Evolutionary conservation across 2,797 vertebrate species (phyloP).

Genomic region (Phataginus tricuspis): DNA sequence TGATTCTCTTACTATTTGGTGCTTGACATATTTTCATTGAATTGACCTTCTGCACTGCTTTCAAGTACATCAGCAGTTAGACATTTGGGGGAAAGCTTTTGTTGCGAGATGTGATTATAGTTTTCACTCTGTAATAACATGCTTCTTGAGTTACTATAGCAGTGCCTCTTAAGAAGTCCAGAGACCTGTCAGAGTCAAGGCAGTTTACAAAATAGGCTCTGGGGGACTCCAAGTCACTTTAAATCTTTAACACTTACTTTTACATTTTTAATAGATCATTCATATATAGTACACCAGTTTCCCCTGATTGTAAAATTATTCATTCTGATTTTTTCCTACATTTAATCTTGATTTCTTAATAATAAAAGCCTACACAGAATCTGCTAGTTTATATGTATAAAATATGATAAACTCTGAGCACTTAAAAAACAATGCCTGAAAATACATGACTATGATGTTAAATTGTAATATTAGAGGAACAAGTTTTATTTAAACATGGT

Average conservation of each 20-base stretch:
- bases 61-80: neutral
- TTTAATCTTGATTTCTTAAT: conserved; percentile 15
- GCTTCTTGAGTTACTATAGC: neutral
- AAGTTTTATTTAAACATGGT: neutral
- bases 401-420: neutral
- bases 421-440: neutral
- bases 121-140: neutral
- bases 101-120: neutral
- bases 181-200: neutral
- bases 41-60: neutral
- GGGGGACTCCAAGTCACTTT: neutral
- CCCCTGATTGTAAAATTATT: neutral
- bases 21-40: neutral
- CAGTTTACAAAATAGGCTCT: neutral
- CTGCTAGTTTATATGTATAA: neutral
- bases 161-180: neutral
- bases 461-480: neutral
- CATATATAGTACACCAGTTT: neutral
- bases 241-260: neutral
- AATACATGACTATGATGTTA: neutral
- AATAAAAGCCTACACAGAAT: neutral
- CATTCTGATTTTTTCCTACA: neutral
- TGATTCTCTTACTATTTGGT: neutral
- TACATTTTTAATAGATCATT: neutral
- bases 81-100: neutral